Base-by-base conservation (phyloP, 2,113 vertebrate species). In the Peromyscus maniculatus region DNA sequence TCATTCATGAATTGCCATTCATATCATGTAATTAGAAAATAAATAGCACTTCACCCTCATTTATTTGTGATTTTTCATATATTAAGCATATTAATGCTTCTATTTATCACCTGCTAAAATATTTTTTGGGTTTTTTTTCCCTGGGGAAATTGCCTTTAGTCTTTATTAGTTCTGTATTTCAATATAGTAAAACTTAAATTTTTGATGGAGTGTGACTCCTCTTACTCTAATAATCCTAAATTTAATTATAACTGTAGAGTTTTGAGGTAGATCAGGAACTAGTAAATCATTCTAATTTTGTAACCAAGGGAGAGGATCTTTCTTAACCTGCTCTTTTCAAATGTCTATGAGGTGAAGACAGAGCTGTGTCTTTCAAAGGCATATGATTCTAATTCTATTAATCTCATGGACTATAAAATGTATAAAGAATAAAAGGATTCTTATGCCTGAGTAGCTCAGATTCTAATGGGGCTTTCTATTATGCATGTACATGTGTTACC, bases 1-100 rank as follows among this genome's bases (percentile, higher is more conserved):
- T 91, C 22, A 74, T 83, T 93, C 79, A 24, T 74, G 49, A 94
- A 62, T 94, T 96, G 22, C 22, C 10, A 96, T 83, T 92, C 5
- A 59, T 90, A 62, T 67, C 7, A 69, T 67, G 3, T 22, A 75
- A 75, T 21, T 86, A 16, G 43, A 57, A 72, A 95, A 88, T 39
- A 52, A n/a, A 0, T 11, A 67, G 5, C 2, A 83, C 43, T 89
- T 67, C 78, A 55, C 86, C 49, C 33, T 77, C 33, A 52, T 89
- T 91, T 89, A 59, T 79, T 36, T 93, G 16, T 96, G 77, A 87
- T 55, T 19, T 69, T 82, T 80, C 80, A 66, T 12, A 22, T 55
- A 77, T 66, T 91, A 87, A 94, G 9, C 7, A 95, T 78, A 83
- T 2, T 88, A 90, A 87, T 91, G 26, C 49, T 59, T 90, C 80